Base-by-base conservation (phyloP, 2,888 invertebrate genomes). In the Thysanoteuthis rhombus region DNA sequence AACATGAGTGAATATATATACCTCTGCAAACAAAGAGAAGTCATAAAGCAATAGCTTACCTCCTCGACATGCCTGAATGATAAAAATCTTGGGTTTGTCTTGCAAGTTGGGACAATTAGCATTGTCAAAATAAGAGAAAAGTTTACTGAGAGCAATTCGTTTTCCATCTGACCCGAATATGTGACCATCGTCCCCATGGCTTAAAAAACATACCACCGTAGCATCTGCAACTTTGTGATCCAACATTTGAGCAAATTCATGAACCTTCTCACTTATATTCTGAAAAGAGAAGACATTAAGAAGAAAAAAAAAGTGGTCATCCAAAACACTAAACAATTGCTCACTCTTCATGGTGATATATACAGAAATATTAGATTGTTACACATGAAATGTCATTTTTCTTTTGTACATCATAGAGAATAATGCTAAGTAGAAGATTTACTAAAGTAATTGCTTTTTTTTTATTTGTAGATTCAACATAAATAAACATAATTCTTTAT, bases 31-130 rank as follows among this genome's bases (percentile, higher is more conserved):
- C 25, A 90, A 39, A 39, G 38, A 39, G 25, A 3, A 32, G 3
- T 90, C n/a, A n/a, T 25, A 90, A n/a, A 90, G 0, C 5, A n/a
- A 38, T 25, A 42, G 94, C 95, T 94, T 94, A 96, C 97, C 96
- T 95, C 97, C 97, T 40, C 96, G 95, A 93, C 96, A 96, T 16
- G 96, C 96, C 93, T 96, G 96, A 16, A 96, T 95, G n/a, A 96
- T 95, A 94, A 96, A 96, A 22, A 96, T 95, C 92, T 96, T 96
- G 1, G 96, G 96, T 94, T 96, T 96, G 89, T 96, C 95, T n/a
- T 95, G 94, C 90, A 96, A 95, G 39, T 94, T 93, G 39, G 95
- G 95, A 94, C 96, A 96, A 93, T 95, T 94, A 28, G 94, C 95
- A 93, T 96, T 96, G 94, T 95, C 95, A 94, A 96, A 96, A 94